Base-by-base conservation (phyloP, 2,888 invertebrate species). In the Ephialtes manifestator region DNA sequence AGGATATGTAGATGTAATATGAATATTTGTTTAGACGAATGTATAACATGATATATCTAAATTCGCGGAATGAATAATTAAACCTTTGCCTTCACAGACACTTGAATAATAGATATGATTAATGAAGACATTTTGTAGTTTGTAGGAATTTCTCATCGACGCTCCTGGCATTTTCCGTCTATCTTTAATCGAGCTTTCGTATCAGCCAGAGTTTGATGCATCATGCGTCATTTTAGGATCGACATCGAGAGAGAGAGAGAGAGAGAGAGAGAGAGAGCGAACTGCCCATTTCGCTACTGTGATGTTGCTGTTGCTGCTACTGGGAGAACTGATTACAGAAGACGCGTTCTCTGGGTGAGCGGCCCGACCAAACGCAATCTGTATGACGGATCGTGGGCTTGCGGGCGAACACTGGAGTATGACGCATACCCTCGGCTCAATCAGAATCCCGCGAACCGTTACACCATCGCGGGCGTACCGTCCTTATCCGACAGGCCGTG, bases 401-500 rank as follows among this genome's bases (percentile, higher is more conserved):
- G 70, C 70, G 74, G 81, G 60, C 53, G 53, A 74, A 74, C 43
- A 58, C 55, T 24, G 60, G 74, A 70, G 60, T 79, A 83, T 79
- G 74, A 68, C 78, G 79, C 81, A 72, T 68, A 84, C 48, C 79
- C 74, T 70, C 24, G 88, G 88, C 85, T 90, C 89, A 87, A 90
- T 90, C 89, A 87, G 87, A 89, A 89, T 88, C 86, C 88, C 82
- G 81, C 86, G 89, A 89, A 90, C 87, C 88, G 85, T 85, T 84
- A 76, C 81, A 51, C 74, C 60, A 78, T 83, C 72, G 71, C 18
- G 67, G 18, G 71, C 72, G 58, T 60, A 58, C 70, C 65, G 28
- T 65, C 71, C 85, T 86, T 85, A 86, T 85, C 68, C 76, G 46
- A 78, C 72, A 81, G 51, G 55, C 68, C 58, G 58, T 51, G 74